Evolutionary conservation across 2,797 vertebrate genomes (phyloP), one percentile per base, ranked within the genome.

Genomic region (Nasua narica): DNA sequence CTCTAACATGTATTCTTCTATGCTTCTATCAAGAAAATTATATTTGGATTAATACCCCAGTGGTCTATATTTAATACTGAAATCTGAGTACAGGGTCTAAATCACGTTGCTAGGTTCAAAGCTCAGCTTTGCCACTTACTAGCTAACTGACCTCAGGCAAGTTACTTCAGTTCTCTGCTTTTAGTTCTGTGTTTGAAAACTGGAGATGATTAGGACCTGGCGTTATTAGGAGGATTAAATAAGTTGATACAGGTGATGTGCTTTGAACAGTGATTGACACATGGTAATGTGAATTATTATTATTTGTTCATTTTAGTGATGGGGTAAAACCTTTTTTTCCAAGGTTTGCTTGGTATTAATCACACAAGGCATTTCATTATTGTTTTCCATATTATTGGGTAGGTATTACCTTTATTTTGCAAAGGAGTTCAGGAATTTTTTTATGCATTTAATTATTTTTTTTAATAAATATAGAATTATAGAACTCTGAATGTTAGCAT

Each of bases 321-420:
- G 84, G 14, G 32, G 54, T 2, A 77, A 87, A 15, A n/a, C 21
- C n/a, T 95, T 83, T 72, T 65, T 37, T 58, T 29, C 37, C 35
- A 67, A 74, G 60, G 3, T 87, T 94, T 96, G 12, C 70, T 87
- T 87, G 40, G 25, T 94, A 91, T 58, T 85, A 93, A 76, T 92
- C 50, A 60, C 67, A 82, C 15, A 95, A 85, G 14, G 3, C 3
- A 35, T 82, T 90, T 94, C 85, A 37, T 77, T 65, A 23, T 94
- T 83, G 7, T 69, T 96, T 86, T 88, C 43, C 48, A 52, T 72
- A 85, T 81, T 82, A 69, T 58, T 29, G 25, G n/a, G 12, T 29
- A 65, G 74, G 16, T 35, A 35, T 65, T 77, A 21, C 2, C 29
- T 95, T 62, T 77, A 82, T 60, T 65, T 79, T 92, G n/a, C 37